Percentiles rank a stretch among this genome's conserved stretches.
These are phyloP conservation scores for Aptenodytes patagonicus DNA, from an alignment of 2,113 vertebrate species.

Conservation along the genomic window DNA sequence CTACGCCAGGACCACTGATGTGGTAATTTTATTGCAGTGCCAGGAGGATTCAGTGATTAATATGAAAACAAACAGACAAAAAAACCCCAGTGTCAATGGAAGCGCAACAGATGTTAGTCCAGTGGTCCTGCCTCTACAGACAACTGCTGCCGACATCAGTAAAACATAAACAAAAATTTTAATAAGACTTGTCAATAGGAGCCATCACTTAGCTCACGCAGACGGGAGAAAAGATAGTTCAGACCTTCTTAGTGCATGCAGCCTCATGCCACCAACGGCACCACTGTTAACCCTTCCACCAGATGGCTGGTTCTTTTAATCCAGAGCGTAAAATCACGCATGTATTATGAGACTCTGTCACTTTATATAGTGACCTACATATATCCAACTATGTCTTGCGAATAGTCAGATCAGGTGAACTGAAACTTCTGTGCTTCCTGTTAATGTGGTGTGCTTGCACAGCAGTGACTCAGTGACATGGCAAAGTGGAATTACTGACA, in stretches of 20 bases:
- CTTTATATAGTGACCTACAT: conserved; percentile 59
- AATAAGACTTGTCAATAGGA: not conserved
- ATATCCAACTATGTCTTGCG: not conserved
- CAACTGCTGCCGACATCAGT: not conserved
- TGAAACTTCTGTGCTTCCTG: conserved; percentile 49
- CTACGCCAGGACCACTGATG: not conserved
- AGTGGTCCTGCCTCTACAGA: not conserved
- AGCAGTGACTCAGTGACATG: conserved; percentile 26
- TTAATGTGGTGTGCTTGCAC: not conserved
- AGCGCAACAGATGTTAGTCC: not conserved
- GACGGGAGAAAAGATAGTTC: not conserved
- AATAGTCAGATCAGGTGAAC: conserved; percentile 22
- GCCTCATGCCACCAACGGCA: not conserved
- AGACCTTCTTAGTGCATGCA: not conserved
- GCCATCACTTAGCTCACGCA: not conserved
- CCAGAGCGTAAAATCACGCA: not conserved
- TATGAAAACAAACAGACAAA: not conserved
- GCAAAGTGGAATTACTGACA: conserved; percentile 40
- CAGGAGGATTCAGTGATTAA: not conserved
- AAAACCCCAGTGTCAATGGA: not conserved
- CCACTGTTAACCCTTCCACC: not conserved
- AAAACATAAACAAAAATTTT: not conserved
- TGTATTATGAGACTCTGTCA: not conserved
- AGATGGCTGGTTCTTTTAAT: not conserved
- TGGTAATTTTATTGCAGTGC: not conserved